Conservation (phyloP, 2,113 vertebrate genomes). For the Mus musculus region GRCm39 chr5:131875001-131875500, state of each 20-base stretch:
- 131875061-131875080: not conserved
- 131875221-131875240: not conserved
- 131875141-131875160: not conserved
- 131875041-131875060: not conserved
- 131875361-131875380: not conserved
- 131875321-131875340: not conserved
- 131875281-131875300: not conserved
- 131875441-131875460: no score
- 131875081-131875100: not conserved
- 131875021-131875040: no score
- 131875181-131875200: not conserved
- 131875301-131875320: not conserved
- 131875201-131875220: not conserved
- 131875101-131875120: accelerated
- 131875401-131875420: not conserved
- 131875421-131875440: not conserved
- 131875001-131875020: not conserved
- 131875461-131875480: no score
- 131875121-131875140: not conserved
- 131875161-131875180: not conserved
- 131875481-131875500: not conserved
- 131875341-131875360: not conserved
- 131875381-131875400: not conserved
- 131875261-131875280: not conserved
- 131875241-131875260: not conserved